Percentiles rank a stretch among this genome's conserved stretches.
phyloP scores from a whole-genome alignment of 2,797 vertebrate genomes.

The Siniperca undulata region DNA sequence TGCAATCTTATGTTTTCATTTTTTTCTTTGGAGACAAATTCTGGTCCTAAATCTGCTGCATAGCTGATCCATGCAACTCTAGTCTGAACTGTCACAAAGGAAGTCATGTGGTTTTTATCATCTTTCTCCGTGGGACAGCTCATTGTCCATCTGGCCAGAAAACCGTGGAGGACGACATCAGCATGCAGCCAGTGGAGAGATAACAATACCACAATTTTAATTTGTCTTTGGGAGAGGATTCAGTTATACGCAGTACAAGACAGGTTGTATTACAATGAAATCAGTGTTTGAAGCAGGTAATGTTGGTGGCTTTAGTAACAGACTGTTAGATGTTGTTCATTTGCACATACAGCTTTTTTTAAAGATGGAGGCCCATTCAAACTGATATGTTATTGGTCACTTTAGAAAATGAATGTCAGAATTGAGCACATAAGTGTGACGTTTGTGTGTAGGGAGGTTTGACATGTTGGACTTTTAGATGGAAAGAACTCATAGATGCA shows the following conservation, averaged over 20 bases:
- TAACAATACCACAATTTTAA: constrained; percentile 15
- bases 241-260: neutral
- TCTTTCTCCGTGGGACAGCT: constrained; percentile 34
- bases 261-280: neutral
- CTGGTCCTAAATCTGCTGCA: neutral
- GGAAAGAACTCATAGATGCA: neutral
- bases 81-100: constrained; percentile 34
- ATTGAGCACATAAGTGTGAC: neutral
- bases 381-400: neutral
- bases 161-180: constrained; percentile 25
- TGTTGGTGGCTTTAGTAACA: neutral
- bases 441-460: neutral
- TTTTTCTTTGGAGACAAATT: neutral
- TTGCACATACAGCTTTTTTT: neutral
- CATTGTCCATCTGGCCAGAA: constrained; percentile 47
- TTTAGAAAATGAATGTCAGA: constrained; percentile 4
- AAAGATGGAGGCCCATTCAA: neutral
- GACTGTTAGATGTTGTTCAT: neutral
- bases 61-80: constrained; percentile 13
- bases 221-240: constrained; percentile 11
- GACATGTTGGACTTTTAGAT: neutral
- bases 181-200: constrained; percentile 14
- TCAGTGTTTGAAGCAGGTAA: neutral
- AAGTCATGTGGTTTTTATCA: constrained; percentile 43
- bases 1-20: neutral